Conservation (phyloP, 2,113 vertebrate genomes). For the Tylochromis polylepis region DNA sequence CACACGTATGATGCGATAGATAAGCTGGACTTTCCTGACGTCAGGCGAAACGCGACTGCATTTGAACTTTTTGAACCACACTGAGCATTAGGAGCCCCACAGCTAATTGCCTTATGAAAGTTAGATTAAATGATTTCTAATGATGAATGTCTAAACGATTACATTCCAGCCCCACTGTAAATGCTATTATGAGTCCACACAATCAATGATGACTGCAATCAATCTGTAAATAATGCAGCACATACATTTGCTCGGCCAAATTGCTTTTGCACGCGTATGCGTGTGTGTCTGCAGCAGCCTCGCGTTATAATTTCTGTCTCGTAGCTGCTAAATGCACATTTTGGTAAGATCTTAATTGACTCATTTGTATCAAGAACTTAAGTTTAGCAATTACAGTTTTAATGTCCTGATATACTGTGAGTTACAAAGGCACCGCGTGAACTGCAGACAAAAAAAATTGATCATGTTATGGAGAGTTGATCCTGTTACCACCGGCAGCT, state of each 20-base stretch:
- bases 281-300: neutral
- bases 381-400: constrained; percentile 12
- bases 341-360: constrained; percentile 43
- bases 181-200: constrained; percentile 14
- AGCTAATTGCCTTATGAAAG: constrained; percentile 3
- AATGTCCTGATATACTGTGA: neutral
- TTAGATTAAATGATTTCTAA: constrained; percentile 2
- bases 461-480: neutral
- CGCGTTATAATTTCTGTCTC: constrained; percentile 6
- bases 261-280: neutral
- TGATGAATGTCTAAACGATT: neutral
- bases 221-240: constrained; percentile 25
- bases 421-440: constrained; percentile 1
- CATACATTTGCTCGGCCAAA: constrained; percentile 24
- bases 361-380: constrained; percentile 51
- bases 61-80: neutral
- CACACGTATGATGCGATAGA: neutral
- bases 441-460: neutral
- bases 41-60: neutral
- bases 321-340: constrained; percentile 1
- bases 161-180: neutral
- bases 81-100: neutral
- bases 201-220: constrained; percentile 20
- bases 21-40: neutral
- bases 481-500: constrained; percentile 5